A percentile compares a stretch with the other conserved stretches of the same genome.
Conservation (phyloP, 2,888 invertebrate genomes). For the Drepanosiphum platanoidis region DNA sequence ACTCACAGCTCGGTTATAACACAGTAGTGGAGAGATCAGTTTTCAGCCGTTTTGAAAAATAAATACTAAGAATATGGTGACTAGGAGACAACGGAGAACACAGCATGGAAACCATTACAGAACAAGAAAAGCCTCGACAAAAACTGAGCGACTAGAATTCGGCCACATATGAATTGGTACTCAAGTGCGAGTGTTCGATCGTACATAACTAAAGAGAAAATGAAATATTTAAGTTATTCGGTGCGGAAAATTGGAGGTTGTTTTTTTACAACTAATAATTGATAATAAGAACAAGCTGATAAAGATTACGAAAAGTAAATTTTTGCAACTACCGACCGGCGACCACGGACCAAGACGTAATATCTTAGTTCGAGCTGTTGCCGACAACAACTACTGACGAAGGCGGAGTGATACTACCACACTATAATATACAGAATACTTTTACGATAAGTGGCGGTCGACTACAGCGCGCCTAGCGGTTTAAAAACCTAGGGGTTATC, state of each 20-base stretch:
- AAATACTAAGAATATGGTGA: neutral
- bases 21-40: conserved; percentile 2
- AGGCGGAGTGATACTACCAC: too few relatives aligned
- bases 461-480: too few relatives aligned
- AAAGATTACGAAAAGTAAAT: neutral
- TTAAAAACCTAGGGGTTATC: too few relatives aligned
- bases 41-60: neutral
- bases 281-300: neutral
- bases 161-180: neutral
- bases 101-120: conserved; percentile 3
- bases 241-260: neutral
- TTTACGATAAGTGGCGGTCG: too few relatives aligned
- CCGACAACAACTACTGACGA: too few relatives aligned
- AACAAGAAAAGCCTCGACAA: too few relatives aligned
- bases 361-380: neutral
- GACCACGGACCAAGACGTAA: neutral
- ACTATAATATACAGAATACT: too few relatives aligned
- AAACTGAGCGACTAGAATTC: neutral
- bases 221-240: neutral
- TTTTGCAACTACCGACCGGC: neutral
- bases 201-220: neutral
- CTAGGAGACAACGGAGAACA: conserved; percentile 29
- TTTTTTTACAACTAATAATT: neutral
- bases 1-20: neutral
- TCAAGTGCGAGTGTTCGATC: neutral